Evolutionary conservation across 53 echinoderm and acorn worm species (phyloP).

Genomic region (Arbacia lixula): DNA sequence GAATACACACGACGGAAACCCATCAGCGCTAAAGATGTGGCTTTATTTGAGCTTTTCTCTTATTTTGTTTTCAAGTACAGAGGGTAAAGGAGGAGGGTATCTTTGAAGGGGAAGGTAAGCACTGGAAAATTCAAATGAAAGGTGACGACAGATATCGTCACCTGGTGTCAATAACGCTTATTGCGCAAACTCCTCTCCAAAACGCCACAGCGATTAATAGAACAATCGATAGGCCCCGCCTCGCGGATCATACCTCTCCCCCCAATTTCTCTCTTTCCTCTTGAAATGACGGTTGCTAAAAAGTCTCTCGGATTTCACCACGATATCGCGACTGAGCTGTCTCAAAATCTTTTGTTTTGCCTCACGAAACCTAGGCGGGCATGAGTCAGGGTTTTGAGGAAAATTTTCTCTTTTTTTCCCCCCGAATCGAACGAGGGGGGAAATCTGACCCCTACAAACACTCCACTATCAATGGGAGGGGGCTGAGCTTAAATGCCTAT

Average conservation of each 20-base stretch:
- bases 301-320: conserved; percentile 29
- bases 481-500: conserved; percentile 31
- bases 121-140: too few species aligned
- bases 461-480: conserved; percentile 20
- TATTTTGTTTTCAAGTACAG: too few species aligned
- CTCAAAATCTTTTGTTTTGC: background rate
- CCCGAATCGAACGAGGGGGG: conserved; percentile 5
- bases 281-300: conserved; percentile 14
- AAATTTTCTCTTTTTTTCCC: background rate
- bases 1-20: too few species aligned
- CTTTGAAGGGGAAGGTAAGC: too few species aligned
- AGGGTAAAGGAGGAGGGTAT: too few species aligned
- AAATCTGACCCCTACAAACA: conserved; percentile 38
- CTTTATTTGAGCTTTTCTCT: too few species aligned
- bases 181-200: too few species aligned
- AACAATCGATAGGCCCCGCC: too few species aligned
- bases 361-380: background rate
- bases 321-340: conserved; percentile 3
- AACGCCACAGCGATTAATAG: too few species aligned
- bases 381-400: conserved; percentile 20
- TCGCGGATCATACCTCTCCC: background rate
- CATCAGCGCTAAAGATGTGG: too few species aligned
- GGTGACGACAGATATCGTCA: too few species aligned
- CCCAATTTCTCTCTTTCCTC: background rate
- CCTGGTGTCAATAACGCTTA: too few species aligned